Conservation (phyloP, 1,140 invertebrate genomes). For the Nasonia vitripennis region DNA sequence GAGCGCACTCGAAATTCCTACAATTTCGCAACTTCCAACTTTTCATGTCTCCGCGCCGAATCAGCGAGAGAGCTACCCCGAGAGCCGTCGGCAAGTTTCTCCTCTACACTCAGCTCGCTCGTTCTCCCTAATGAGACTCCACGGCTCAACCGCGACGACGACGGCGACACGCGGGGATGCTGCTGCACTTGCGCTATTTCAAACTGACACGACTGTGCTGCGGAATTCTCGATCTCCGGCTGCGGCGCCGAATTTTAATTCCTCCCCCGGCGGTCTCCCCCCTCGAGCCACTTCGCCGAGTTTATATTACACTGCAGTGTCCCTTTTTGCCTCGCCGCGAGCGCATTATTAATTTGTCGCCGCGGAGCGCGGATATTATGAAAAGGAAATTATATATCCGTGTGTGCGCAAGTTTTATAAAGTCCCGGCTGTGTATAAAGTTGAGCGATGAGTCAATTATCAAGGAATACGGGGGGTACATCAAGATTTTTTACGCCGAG, state of each 20-base stretch:
- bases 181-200: conserved; percentile 36
- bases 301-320: background rate
- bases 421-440: conserved; percentile 38
- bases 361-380: background rate
- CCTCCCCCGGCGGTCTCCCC: background rate
- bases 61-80: conserved; percentile 56
- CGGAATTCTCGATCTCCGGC: conserved; percentile 29
- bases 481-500: conserved; percentile 39
- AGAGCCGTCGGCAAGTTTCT: conserved; percentile 59
- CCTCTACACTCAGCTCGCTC: conserved; percentile 53
- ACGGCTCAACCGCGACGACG: conserved; percentile 41
- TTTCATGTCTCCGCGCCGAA: conserved; percentile 70
- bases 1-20: conserved; percentile 63
- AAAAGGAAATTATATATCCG: background rate
- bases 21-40: conserved; percentile 71
- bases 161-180: background rate
- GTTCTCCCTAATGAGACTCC: conserved; percentile 68
- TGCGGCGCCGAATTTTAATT: conserved; percentile 44
- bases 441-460: conserved; percentile 49
- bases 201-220: conserved; percentile 18
- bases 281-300: background rate
- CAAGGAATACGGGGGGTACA: conserved; percentile 38
- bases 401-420: conserved; percentile 23
- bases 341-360: background rate
- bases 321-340: background rate